Conservation (phyloP, 2,113 vertebrate genomes). For the Thinocorus orbignyianus region DNA sequence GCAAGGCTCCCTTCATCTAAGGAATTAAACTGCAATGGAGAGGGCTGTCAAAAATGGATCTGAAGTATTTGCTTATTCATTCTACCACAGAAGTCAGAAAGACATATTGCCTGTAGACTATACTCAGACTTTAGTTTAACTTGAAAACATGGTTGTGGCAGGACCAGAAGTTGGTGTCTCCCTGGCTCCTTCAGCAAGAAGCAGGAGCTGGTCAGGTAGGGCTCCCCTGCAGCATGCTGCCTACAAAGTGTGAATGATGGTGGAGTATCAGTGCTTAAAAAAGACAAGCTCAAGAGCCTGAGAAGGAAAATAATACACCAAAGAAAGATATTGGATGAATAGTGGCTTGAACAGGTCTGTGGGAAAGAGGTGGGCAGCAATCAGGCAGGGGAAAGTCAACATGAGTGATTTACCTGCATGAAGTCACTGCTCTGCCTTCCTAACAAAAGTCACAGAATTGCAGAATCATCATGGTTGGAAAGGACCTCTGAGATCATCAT, state of each 20-base stretch:
- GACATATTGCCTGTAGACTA: not conserved
- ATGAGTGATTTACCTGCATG: accelerated
- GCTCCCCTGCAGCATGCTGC: not conserved
- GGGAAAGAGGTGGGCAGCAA: accelerated
- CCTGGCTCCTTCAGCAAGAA: not conserved
- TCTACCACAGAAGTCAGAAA: not conserved
- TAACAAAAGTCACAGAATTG: not conserved
- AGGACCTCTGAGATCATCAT: too few relatives aligned
- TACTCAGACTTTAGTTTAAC: not conserved
- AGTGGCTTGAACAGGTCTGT: too few relatives aligned
- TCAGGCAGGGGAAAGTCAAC: not conserved
- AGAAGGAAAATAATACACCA: not conserved
- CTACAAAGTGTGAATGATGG: not conserved
- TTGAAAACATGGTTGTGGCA: not conserved
- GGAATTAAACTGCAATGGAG: not conserved
- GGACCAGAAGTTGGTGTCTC: not conserved
- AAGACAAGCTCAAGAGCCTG: not conserved
- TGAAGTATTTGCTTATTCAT: not conserved
- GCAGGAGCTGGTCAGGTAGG: not conserved
- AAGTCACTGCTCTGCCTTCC: not conserved
- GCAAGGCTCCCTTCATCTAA: not conserved
- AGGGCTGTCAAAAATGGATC: not conserved
- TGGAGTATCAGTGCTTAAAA: not conserved
- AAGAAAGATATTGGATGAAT: not conserved
- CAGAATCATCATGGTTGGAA: too few relatives aligned